Evolutionary conservation across 2,113 vertebrate species (phyloP).

Genomic region (Malurus elegans): DNA sequence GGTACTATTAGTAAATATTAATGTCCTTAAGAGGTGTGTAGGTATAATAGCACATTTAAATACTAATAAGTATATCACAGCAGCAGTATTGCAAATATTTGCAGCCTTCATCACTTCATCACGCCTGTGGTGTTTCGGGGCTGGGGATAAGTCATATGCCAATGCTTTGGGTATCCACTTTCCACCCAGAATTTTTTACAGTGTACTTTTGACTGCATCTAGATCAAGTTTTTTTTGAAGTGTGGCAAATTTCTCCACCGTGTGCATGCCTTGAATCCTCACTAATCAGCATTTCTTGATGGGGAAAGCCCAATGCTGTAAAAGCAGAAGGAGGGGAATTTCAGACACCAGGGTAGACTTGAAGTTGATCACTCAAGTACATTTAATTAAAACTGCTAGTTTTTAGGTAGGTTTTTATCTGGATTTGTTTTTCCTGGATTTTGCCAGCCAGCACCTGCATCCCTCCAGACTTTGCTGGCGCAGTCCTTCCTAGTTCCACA

Average conservation of each 20-base stretch:
- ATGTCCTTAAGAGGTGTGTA: background rate
- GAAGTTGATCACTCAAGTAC: background rate
- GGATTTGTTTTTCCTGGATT: background rate
- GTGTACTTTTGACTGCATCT: background rate
- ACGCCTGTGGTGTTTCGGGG: background rate
- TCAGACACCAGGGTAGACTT: background rate
- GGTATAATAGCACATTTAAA: background rate
- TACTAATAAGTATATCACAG: background rate
- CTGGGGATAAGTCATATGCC: background rate
- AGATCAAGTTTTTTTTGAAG: background rate
- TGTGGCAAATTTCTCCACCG: background rate
- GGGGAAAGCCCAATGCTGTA: background rate
- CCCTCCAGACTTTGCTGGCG: background rate
- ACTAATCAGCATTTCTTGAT: background rate
- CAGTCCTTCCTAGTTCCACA: accelerated
- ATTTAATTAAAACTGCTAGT: background rate
- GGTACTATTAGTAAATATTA: background rate
- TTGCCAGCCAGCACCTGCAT: background rate
- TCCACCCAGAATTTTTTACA: background rate
- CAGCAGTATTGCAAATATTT: background rate
- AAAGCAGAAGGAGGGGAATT: background rate
- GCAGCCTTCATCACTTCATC: background rate
- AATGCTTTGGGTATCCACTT: background rate
- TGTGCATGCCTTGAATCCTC: background rate
- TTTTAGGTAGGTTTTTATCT: background rate